Conservation (phyloP, 2,113 vertebrate genomes). For the Ramphastos sulfuratus region DNA sequence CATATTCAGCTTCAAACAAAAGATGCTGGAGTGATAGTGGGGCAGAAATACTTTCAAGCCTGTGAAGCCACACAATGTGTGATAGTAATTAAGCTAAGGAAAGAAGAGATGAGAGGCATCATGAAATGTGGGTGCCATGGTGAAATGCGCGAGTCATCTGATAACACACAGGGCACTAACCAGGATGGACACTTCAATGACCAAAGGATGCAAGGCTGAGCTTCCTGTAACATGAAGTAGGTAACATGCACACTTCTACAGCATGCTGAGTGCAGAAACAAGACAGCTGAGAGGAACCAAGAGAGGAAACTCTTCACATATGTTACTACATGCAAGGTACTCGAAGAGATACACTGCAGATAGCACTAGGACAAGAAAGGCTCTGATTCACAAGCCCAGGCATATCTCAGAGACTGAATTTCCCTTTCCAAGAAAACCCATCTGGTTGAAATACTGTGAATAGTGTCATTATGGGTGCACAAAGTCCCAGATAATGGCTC, state of each 20-base stretch:
- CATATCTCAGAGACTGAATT: not conserved
- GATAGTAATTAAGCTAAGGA: not conserved
- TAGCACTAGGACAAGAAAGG: not conserved
- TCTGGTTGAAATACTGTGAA: not conserved
- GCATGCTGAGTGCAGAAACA: not conserved
- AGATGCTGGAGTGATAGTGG: not conserved
- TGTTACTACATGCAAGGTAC: not conserved
- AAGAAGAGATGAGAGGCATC: not conserved
- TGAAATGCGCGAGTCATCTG: not conserved
- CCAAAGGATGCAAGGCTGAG: not conserved
- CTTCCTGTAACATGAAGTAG: not conserved
- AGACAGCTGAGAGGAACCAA: not conserved
- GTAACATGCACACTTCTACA: not conserved
- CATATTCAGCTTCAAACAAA: not conserved
- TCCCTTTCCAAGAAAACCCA: not conserved
- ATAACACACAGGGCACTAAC: not conserved
- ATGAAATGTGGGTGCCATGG: not conserved
- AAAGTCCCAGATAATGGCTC: not conserved
- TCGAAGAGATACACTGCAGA: not conserved
- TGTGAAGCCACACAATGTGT: not conserved
- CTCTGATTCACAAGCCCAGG: not conserved
- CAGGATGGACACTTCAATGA: fast-evolving
- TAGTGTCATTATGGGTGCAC: too few relatives aligned
- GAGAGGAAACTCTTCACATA: not conserved
- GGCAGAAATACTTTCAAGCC: not conserved